phyloP scores from a whole-genome alignment of 2,113 vertebrate species.

The Lethenteron camtschaticum region DNA sequence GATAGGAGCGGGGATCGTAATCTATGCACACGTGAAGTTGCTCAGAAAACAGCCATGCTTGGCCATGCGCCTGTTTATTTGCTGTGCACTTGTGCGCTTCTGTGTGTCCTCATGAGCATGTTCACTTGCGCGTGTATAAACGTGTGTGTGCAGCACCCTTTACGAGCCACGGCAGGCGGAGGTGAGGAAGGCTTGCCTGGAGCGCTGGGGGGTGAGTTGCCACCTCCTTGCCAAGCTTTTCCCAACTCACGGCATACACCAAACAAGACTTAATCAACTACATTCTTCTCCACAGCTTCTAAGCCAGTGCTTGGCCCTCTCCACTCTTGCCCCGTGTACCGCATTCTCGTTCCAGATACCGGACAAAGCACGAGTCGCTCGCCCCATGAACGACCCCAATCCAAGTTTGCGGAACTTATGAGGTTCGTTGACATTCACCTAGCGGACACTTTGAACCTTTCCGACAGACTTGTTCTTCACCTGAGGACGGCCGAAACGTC shows the following conservation, averaged over 20 bases:
- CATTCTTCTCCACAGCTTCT: slow-evolving; percentile 2
- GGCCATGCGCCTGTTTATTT: too few relatives aligned
- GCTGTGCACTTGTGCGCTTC: too few relatives aligned
- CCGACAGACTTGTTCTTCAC: too few relatives aligned
- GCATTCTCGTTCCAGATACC: slow-evolving; percentile 40
- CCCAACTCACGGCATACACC: not conserved
- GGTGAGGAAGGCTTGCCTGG: slow-evolving; percentile 75
- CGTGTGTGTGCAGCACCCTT: slow-evolving; percentile 25
- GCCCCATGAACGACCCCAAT: slow-evolving; percentile 50
- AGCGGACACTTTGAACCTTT: too few relatives aligned
- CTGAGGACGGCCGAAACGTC: too few relatives aligned
- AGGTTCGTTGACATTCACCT: too few relatives aligned
- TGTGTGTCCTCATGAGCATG: too few relatives aligned
- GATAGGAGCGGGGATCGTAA: too few relatives aligned
- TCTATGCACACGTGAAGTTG: too few relatives aligned
- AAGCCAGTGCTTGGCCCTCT: not conserved
- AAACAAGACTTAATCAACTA: not conserved
- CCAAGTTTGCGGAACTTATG: slow-evolving; percentile 61
- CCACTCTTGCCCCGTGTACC: not conserved
- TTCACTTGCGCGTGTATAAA: too few relatives aligned
- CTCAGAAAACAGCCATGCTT: too few relatives aligned
- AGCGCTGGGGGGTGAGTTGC: slow-evolving; percentile 55
- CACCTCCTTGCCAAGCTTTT: not conserved
- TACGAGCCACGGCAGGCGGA: slow-evolving; percentile 60
- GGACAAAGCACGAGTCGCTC: slow-evolving; percentile 73